phyloP scores from a whole-genome alignment of 2,888 invertebrate species.

The Tinea trinotella region DNA sequence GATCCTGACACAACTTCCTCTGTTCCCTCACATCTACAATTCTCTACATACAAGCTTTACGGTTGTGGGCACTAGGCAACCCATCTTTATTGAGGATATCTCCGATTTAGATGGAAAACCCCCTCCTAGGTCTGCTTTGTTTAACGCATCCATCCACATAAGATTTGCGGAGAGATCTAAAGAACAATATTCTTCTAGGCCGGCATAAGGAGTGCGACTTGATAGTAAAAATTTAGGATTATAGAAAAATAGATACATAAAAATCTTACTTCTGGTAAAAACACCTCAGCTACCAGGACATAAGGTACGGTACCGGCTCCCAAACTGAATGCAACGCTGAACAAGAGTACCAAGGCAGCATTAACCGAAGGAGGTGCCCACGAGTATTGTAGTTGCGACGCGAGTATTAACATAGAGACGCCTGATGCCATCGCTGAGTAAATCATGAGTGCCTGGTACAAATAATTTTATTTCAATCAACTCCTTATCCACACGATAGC shows the following conservation, averaged over 20 bases:
- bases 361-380: constrained; percentile 15
- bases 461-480: neutral
- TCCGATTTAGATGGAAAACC: too few relatives aligned
- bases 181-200: too few relatives aligned
- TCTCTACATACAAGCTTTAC: too few relatives aligned
- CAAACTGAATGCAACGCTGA: constrained; percentile 12
- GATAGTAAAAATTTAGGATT: neutral
- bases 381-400: constrained; percentile 7
- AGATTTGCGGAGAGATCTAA: too few relatives aligned
- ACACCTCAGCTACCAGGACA: constrained; percentile 25
- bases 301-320: constrained; percentile 6
- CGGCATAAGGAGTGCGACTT: too few relatives aligned
- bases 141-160: too few relatives aligned
- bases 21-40: too few relatives aligned
- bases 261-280: constrained; percentile 26
- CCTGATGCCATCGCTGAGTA: constrained; percentile 13
- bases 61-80: too few relatives aligned
- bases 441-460: constrained; percentile 15
- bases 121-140: too few relatives aligned
- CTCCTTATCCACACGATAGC: too few relatives aligned
- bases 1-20: too few relatives aligned
- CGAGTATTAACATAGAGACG: constrained; percentile 4
- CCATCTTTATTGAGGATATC: too few relatives aligned
- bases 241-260: neutral
- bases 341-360: constrained; percentile 3